Evolutionary conservation across 1,140 invertebrate genomes (phyloP), one percentile per base, ranked within the genome.

Genomic region (Drosophila asahinai): DNA sequence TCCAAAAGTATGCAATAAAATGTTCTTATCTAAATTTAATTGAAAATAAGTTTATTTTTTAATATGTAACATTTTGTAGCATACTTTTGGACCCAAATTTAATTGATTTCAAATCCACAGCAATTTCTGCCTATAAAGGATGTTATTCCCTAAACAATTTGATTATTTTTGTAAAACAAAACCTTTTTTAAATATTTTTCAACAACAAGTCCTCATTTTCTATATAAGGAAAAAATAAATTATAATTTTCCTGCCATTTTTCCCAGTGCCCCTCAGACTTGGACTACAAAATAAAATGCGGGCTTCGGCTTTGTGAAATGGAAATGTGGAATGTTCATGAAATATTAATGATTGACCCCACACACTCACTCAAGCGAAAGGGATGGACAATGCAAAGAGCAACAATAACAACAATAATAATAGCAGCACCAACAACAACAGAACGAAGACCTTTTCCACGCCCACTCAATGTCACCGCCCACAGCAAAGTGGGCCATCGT

Each of bases 291-390:
- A 48, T 51, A 30, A 71, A 63, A 64, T 71, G 59, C 62, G 52
- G 70, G 57, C 74, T 36, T 75, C 47, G 61, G 65, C 66, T 84
- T 77, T 71, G 66, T 84, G 81, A 83, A 83, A 83, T 83, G 82
- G 71, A 73, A 75, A 75, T 75, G 74, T 76, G 83, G 74, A 86
- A 77, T 84, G 83, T 87, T 82, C 91, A 92, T 92, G 86, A 92
- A 92, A 92, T 92, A 92, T 92, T 92, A 91, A 92, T 86, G 86
- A 91, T 91, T 92, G 80, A 81, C 65, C 77, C 81, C 72, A 62
- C 40, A 65, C 45, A 51, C 47, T 17, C 40, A 5, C 19, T n/a
- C 43, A 40, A 38, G 5, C 61, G 12, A 42, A 48, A 62, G 60
- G 49, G 61, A 78, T 70, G 70, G 66, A 70, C 70, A 57, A 76